A percentile compares a stretch with the other conserved stretches of the same genome.
These are phyloP conservation scores for Anoplopoma fimbria DNA, from an alignment of 2,113 vertebrate species.

Conservation along the genomic window DNA sequence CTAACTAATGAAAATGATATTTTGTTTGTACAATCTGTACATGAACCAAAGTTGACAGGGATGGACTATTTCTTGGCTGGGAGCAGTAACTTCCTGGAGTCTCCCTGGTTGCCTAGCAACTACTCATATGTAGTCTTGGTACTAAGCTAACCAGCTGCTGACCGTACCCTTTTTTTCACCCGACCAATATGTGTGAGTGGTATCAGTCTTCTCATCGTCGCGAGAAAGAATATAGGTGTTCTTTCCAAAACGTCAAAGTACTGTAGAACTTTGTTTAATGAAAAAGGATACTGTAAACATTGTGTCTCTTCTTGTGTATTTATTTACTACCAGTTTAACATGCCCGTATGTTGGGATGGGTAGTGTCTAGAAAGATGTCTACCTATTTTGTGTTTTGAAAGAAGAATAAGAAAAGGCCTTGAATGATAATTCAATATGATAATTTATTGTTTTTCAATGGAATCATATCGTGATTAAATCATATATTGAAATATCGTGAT, in stretches of 20 bases:
- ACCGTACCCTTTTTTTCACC: neutral
- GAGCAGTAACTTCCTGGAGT: neutral
- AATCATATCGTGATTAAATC: neutral
- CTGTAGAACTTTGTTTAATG: neutral
- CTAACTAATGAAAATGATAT: neutral
- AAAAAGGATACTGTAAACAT: too few relatives aligned
- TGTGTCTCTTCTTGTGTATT: neutral
- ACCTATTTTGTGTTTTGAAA: neutral
- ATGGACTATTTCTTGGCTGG: neutral
- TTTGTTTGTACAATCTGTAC: neutral
- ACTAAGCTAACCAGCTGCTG: neutral
- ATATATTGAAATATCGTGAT: neutral
- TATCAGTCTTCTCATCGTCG: neutral
- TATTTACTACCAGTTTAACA: neutral
- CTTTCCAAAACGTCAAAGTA: neutral
- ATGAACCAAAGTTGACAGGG: neutral
- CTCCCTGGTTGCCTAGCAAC: neutral
- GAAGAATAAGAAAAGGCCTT: neutral
- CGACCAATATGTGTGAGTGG: neutral
- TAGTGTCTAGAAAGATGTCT: neutral
- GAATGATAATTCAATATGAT: neutral
- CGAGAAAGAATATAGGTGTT: neutral
- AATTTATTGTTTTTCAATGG: neutral
- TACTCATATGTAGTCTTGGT: neutral
- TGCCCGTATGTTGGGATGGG: neutral